Evolutionary conservation across 1,140 invertebrate genomes (phyloP).

Genomic region (Procambarus virginalis): DNA sequence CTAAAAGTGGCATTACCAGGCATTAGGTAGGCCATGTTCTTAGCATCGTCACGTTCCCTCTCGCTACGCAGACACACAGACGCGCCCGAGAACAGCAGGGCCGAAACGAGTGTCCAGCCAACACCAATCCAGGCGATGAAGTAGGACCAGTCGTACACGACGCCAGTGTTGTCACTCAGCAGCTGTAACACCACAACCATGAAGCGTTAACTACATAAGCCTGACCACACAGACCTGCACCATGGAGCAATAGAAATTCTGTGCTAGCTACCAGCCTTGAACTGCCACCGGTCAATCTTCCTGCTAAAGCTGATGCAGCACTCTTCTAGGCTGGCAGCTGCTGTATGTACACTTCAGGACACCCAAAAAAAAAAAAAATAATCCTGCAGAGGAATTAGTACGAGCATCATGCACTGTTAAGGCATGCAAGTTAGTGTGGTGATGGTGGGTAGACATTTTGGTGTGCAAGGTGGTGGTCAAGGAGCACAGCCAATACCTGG

Average conservation of each 20-base stretch:
- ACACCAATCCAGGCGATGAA: slow-evolving; percentile 96
- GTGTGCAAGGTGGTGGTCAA: neutral
- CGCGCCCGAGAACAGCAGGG: slow-evolving; percentile 92
- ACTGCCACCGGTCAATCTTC: slow-evolving; percentile 4
- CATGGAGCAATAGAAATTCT: neutral
- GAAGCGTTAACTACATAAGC: slow-evolving; percentile 47
- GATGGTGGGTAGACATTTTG: slow-evolving; percentile 21
- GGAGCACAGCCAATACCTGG: slow-evolving; percentile 82
- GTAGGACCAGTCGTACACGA: slow-evolving; percentile 96
- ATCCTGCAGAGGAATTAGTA: slow-evolving; percentile 13
- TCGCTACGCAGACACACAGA: slow-evolving; percentile 94
- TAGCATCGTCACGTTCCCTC: slow-evolving; percentile 92
- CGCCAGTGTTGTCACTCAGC: slow-evolving; percentile 87
- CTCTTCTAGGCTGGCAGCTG: slow-evolving; percentile 8
- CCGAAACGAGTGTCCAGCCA: slow-evolving; percentile 88
- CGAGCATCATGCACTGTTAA: slow-evolving; percentile 22
- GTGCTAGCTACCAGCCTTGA: slow-evolving; percentile 12
- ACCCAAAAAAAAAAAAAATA: neutral
- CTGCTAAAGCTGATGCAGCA: slow-evolving; percentile 10
- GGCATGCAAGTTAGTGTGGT: slow-evolving; percentile 46
- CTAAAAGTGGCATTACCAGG: slow-evolving; percentile 81
- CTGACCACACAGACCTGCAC: neutral
- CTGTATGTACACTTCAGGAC: neutral
- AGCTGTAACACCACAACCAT: slow-evolving; percentile 78
- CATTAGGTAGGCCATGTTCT: slow-evolving; percentile 98